Conservation (phyloP, 2,797 vertebrate species). For the Chrosomus eos region DNA sequence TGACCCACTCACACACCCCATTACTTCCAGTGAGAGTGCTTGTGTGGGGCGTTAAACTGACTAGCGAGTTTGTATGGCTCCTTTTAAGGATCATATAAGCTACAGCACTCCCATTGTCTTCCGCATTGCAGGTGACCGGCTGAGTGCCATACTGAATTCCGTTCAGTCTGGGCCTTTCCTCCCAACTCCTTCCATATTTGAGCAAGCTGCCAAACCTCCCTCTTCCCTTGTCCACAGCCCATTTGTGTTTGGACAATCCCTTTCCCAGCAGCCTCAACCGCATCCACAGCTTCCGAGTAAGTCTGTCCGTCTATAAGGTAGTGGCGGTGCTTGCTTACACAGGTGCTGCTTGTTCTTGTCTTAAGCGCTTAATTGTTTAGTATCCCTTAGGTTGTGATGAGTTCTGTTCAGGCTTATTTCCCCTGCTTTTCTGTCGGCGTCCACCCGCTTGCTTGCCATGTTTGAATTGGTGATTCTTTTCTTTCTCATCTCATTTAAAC, state of each 20-base stretch:
- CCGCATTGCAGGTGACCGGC: slow-evolving; percentile 98
- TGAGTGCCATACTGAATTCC: slow-evolving; percentile 99
- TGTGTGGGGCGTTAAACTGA: slow-evolving; percentile 60
- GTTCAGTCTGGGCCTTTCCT: slow-evolving; percentile 99
- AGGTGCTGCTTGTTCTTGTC: slow-evolving; percentile 76
- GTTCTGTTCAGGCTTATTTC: slow-evolving; percentile 38
- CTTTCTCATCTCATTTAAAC: slow-evolving; percentile 36
- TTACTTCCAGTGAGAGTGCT: slow-evolving; percentile 50
- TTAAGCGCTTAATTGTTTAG: slow-evolving; percentile 45
- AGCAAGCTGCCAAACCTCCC: slow-evolving; percentile 99
- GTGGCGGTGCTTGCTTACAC: slow-evolving; percentile 85
- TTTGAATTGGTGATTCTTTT: slow-evolving; percentile 26
- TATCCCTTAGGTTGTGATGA: slow-evolving; percentile 38
- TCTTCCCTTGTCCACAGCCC: slow-evolving; percentile 99
- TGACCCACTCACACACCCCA: slow-evolving; percentile 50
- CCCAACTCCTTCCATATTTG: slow-evolving; percentile 98
- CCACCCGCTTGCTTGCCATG: slow-evolving; percentile 50
- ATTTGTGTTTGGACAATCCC: slow-evolving; percentile 99
- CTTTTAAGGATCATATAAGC: slow-evolving; percentile 82
- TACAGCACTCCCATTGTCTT: slow-evolving; percentile 97
- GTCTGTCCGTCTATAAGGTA: slow-evolving; percentile 95
- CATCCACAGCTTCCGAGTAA: slow-evolving; percentile 99
- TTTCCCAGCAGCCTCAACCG: slow-evolving; percentile 98
- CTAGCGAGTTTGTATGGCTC: slow-evolving; percentile 61
- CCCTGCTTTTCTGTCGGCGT: slow-evolving; percentile 45